Evolutionary conservation across 1,140 invertebrate genomes (phyloP), one percentile per base, ranked within the genome.

Genomic region (Ruditapes philippinarum): DNA sequence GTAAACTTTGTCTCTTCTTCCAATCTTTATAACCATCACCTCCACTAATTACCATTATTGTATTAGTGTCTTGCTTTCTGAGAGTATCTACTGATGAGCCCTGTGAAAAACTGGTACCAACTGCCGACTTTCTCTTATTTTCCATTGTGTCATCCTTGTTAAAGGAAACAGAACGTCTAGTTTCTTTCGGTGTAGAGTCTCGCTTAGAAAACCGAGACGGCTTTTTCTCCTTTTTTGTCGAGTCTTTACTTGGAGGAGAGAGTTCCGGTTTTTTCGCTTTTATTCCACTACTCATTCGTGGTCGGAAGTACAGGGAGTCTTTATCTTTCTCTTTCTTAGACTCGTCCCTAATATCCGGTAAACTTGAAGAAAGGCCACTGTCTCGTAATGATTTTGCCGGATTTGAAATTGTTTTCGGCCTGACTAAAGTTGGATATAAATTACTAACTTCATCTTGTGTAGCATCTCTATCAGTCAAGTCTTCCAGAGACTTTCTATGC

Each of bases 21-120:
- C 94, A 92, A 83, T 93, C 92, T 49, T 84, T 90, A 73, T 95
- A 95, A 0, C 94, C 94, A 84, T 95, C 94, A 7, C 94, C 94
- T 7, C 94, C 94, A 89, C 92, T 94, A 0, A 95, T 87, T 17
- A 95, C 92, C 38, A 95, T 93, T 14, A 95, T 93, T 40, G 94
- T 92, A 42, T 94, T 95, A 70, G 90, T 92, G 49, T 91, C 90
- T 14, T 89, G 84, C 80, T 91, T 93, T 22, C 83, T 45, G 81
- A 94, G 74, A 19, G 93, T 93, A 38, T 91, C 89, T 12, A 91
- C 79, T 0, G 79, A 65, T 12, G 78, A 74, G 38, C 89, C 84
- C 4, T 79, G 82, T 4, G 68, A 49, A 31, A 86, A 80, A 42
- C 82, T 92, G 22, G 68, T 84, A 12, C 65, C 84, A 14, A 80